Conservation (phyloP, 2,113 vertebrate genomes). For the Eublepharis macularius region DNA sequence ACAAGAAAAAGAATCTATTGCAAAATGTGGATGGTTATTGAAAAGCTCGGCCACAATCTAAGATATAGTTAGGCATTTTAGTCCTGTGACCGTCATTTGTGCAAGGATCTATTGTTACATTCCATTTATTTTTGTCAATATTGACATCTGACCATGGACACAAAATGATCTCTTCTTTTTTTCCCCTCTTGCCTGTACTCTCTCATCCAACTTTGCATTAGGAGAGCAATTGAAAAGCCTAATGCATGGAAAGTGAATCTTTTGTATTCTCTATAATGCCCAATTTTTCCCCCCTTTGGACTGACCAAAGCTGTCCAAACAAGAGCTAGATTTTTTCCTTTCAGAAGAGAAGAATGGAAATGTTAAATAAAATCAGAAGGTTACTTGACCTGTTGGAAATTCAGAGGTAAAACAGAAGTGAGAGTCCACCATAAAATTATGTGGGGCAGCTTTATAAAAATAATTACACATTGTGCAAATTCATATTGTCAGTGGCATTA, state of each 20-base stretch:
- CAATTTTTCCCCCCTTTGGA: constrained; percentile 72
- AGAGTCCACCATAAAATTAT: constrained; percentile 50
- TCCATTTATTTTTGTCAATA: constrained; percentile 75
- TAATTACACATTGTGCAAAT: constrained; percentile 7
- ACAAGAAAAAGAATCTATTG: constrained; percentile 34
- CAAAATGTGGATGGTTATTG: constrained; percentile 13
- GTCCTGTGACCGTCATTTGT: constrained; percentile 64
- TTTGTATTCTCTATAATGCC: constrained; percentile 76
- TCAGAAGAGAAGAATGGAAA: constrained; percentile 76
- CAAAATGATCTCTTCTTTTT: constrained; percentile 66
- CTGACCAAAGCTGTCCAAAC: constrained; percentile 79
- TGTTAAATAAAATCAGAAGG: constrained; percentile 79
- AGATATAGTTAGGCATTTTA: constrained; percentile 46
- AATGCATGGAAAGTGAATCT: constrained; percentile 77
- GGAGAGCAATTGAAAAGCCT: constrained; percentile 76
- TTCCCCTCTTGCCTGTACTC: constrained; percentile 36
- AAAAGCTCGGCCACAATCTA: constrained; percentile 20
- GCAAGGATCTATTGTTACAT: constrained; percentile 66
- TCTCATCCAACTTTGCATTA: constrained; percentile 67
- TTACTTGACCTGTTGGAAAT: constrained; percentile 74
- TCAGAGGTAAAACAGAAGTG: constrained; percentile 67
- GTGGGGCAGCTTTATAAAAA: constrained; percentile 47
- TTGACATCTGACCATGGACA: constrained; percentile 72
- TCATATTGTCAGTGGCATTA: constrained; percentile 39
- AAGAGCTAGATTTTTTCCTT: constrained; percentile 78